Evolutionary conservation across 2,797 vertebrate genomes (phyloP), one percentile per base, ranked within the genome.

Genomic region (Perodicticus potto): DNA sequence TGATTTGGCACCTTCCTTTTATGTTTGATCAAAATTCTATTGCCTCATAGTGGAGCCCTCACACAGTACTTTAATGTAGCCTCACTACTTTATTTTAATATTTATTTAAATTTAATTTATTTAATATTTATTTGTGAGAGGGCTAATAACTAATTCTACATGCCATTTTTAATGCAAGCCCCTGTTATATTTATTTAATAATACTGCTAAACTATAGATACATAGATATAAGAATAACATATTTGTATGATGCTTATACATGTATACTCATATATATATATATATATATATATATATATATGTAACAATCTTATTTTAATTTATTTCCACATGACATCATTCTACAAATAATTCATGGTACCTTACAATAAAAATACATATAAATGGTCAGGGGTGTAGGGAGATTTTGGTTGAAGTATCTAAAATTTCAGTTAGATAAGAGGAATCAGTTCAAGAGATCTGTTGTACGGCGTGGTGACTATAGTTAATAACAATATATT

Each of bases 301-400:
- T 5, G 40, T 40, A 40, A 43, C 59, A 80, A 6, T 34, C 5
- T 84, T 32, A 59, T 84, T 70, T 70, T 76, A 49, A 20, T 32
- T 29, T 45, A 34, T 81, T 91, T 91, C 45, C 65, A 74, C 13
- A 57, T 65, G 43, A 65, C 16, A 83, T 76, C 12, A 55, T 88
- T 63, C 74, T 69, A 12, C 9, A 87, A 49, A 57, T 84, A 45
- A 78, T 88, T 84, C 72, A 84, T 45, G 16, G 1, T 0, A 84
- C 6, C 29, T 72, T 96, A 72, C 3, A 53, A 86, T 11, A 83
- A 86, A 94, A 87, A 76, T 76, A 94, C 5, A 63, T 59, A 34
- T 55, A 32, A 32, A 43, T 9, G 27, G 19, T 63, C 13, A 29
- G 22, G 20, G 20, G 13, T n/a, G 25, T 43, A 16, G 53, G 22